A percentile compares a stretch with the other conserved stretches of the same genome.
phyloP scores from a whole-genome alignment of 2,797 vertebrate species.

The Somateria mollissima region DNA sequence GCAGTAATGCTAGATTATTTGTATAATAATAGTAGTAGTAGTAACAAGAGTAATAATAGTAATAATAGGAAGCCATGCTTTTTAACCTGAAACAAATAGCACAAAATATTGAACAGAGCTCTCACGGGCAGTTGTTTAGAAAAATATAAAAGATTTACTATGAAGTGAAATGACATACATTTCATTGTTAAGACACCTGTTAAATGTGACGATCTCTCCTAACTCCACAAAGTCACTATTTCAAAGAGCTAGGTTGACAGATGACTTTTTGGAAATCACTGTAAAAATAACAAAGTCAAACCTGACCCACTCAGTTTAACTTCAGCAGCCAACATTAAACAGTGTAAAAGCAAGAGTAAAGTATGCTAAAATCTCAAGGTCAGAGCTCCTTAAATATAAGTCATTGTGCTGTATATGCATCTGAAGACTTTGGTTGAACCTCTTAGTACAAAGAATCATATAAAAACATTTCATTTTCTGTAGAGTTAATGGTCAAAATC shows the following conservation, averaged over 20 bases:
- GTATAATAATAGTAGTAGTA: not conserved
- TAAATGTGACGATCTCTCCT: not conserved
- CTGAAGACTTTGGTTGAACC: not conserved
- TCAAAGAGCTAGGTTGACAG: not conserved
- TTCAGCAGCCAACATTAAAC: not conserved
- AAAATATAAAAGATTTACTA: constrained; percentile 30
- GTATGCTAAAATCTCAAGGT: not conserved
- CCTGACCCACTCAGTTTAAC: not conserved
- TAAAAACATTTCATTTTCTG: not conserved
- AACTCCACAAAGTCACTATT: not conserved
- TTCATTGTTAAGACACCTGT: constrained; percentile 22
- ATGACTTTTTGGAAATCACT: not conserved
- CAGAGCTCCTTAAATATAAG: not conserved
- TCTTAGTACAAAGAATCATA: not conserved
- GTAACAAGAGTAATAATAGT: not conserved
- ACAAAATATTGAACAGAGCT: not conserved
- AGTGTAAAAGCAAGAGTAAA: not conserved
- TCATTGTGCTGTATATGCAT: not conserved
- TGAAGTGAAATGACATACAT: constrained; percentile 48
- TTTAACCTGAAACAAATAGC: constrained; percentile 1
- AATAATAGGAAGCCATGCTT: not conserved
- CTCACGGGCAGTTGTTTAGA: not conserved
- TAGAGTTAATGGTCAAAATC: not conserved
- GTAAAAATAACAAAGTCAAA: constrained; percentile 3
- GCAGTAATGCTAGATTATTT: not conserved